A percentile compares a stretch with the other conserved stretches of the same genome.
Conservation (phyloP, 2,888 invertebrate genomes). For the Diploptera punctata region DNA sequence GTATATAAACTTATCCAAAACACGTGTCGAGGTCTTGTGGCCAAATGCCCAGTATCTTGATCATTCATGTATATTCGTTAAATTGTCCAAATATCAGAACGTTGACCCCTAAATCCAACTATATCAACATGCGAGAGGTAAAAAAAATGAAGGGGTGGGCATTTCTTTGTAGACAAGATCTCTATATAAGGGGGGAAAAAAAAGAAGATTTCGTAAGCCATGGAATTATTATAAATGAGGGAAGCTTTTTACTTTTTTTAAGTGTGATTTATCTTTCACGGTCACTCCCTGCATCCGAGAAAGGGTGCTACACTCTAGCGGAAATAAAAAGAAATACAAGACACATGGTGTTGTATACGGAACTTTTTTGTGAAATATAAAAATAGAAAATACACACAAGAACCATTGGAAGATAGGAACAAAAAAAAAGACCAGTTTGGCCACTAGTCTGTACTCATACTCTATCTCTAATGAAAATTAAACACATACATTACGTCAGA, state of each 20-base stretch:
- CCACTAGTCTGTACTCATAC: not conserved
- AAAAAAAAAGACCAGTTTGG: not conserved
- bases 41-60: no score
- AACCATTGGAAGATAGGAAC: constrained; percentile 2
- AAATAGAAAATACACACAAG: not conserved
- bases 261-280: not conserved
- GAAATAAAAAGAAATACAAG: no score
- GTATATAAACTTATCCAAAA: no score
- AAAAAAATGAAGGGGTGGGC: not conserved
- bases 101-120: no score
- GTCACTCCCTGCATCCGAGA: not conserved
- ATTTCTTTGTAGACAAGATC: not conserved
- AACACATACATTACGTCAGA: not conserved
- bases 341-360: no score
- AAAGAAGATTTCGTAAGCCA: not conserved
- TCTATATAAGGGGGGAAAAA: not conserved
- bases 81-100: not conserved
- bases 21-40: no score
- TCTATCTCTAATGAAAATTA: constrained; percentile 2
- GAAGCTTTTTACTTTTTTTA: not conserved
- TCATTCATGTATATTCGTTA: no score
- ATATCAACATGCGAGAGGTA: no score
- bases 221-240: not conserved
- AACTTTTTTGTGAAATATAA: no score
- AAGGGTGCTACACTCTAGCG: not conserved